These are phyloP conservation scores for Fabriciana adippe DNA, from an alignment of 2,888 invertebrate species.

Conservation along the genomic window DNA sequence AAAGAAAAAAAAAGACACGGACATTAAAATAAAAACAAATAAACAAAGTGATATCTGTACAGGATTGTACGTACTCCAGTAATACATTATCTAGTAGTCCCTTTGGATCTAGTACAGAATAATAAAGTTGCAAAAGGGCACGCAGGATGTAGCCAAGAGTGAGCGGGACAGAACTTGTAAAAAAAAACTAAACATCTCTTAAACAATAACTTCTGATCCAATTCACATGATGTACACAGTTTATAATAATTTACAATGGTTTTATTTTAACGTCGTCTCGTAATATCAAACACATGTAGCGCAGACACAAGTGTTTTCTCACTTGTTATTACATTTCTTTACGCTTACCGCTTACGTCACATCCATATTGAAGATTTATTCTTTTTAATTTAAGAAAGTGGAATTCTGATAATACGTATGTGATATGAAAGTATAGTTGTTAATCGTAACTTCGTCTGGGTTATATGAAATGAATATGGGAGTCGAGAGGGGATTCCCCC, in stretches of 20 bases:
- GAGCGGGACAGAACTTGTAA: no score
- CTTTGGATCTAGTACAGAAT: no score
- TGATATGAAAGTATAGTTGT: background rate
- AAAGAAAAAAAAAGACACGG: no score
- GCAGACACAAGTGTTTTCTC: conserved; percentile 23
- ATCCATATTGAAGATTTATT: conserved; percentile 13
- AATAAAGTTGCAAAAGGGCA: no score
- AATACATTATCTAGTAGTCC: no score
- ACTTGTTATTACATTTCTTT: conserved; percentile 25
- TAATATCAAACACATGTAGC: conserved; percentile 12
- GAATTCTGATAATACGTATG: background rate
- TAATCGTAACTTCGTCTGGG: background rate
- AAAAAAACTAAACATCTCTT: no score
- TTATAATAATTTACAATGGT: conserved; percentile 6
- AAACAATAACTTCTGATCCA: no score
- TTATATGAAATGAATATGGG: background rate
- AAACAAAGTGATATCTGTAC: no score
- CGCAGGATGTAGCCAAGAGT: no score
- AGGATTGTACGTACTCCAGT: no score
- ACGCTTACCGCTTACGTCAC: conserved; percentile 17
- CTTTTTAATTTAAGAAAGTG: conserved; percentile 19
- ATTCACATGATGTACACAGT: background rate
- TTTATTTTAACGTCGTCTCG: conserved; percentile 3
- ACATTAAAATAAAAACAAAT: no score
- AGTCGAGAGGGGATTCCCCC: no score